Evolutionary conservation across 2,113 vertebrate genomes (phyloP).

Genomic region (Machaerirhynchus nigripectus): DNA sequence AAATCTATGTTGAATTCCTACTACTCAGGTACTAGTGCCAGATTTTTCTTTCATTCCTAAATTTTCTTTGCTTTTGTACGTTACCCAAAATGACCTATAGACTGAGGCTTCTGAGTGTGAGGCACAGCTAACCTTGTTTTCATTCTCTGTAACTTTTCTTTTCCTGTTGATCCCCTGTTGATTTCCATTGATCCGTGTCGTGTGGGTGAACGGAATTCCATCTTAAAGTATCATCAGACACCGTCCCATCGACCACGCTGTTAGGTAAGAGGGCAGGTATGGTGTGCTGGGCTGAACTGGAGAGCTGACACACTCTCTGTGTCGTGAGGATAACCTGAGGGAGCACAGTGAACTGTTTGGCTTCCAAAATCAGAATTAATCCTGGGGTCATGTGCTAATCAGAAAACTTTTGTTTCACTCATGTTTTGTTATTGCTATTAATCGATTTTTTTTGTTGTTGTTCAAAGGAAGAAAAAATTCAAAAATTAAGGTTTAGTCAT

Average conservation of each 20-base stretch:
- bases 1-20: slow-evolving; percentile 86
- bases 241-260: slow-evolving; percentile 79
- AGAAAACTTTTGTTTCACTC: neutral
- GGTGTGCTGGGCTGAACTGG: neutral
- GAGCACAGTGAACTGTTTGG: neutral
- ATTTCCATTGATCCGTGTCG: slow-evolving; percentile 36
- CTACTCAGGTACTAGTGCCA: slow-evolving; percentile 78
- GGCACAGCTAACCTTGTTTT: slow-evolving; percentile 43
- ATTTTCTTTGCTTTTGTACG: neutral
- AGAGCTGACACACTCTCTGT: neutral
- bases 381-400: neutral
- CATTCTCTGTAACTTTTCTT: slow-evolving; percentile 36
- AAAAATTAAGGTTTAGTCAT: neutral
- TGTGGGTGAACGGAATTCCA: slow-evolving; percentile 54
- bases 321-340: neutral
- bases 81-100: slow-evolving; percentile 14
- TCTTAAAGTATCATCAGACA: slow-evolving; percentile 81
- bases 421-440: neutral
- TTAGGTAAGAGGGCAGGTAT: slow-evolving; percentile 75
- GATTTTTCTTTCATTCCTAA: slow-evolving; percentile 58
- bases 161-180: slow-evolving; percentile 38
- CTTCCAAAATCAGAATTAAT: neutral
- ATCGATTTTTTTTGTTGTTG: neutral
- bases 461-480: neutral
- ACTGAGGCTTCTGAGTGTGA: neutral